Evolutionary conservation across 1,140 invertebrate species (phyloP).

Genomic region (Pachyrhynchus sulphureomaculatus): DNA sequence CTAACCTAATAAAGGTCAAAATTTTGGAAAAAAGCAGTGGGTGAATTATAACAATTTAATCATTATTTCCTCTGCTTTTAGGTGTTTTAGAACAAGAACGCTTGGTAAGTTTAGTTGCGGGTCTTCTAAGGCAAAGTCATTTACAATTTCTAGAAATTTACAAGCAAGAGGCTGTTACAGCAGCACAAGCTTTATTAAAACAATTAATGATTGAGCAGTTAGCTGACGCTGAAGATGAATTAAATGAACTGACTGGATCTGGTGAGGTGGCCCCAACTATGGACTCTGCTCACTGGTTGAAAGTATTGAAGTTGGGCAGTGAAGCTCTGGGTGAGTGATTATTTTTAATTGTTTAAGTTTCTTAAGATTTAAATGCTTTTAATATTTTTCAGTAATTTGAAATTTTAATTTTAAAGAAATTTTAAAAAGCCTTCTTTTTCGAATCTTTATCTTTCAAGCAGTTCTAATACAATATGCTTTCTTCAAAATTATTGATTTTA

Average conservation of each 20-base stretch:
- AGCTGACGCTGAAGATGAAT: slow-evolving; percentile 65
- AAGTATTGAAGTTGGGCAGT: slow-evolving; percentile 74
- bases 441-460: too few species aligned
- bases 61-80: too few species aligned
- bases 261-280: slow-evolving; percentile 67
- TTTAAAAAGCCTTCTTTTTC: too few species aligned
- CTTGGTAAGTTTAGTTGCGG: slow-evolving; percentile 68
- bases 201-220: slow-evolving; percentile 82
- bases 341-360: too few species aligned
- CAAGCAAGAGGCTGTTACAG: slow-evolving; percentile 85
- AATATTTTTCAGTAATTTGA: too few species aligned
- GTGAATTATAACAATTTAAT: too few species aligned
- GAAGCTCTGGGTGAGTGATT: slow-evolving; percentile 56
- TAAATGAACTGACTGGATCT: slow-evolving; percentile 65
- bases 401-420: too few species aligned
- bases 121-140: slow-evolving; percentile 81
- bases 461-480: too few species aligned
- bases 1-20: too few species aligned
- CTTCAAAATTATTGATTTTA: too few species aligned
- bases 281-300: slow-evolving; percentile 77
- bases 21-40: too few species aligned
- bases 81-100: slow-evolving; percentile 78
- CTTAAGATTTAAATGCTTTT: too few species aligned
- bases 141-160: slow-evolving; percentile 87
- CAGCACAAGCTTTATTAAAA: slow-evolving; percentile 86